These are phyloP conservation scores for Heliconius hortense DNA, from an alignment of 2,888 invertebrate genomes.

Conservation along the genomic window DNA sequence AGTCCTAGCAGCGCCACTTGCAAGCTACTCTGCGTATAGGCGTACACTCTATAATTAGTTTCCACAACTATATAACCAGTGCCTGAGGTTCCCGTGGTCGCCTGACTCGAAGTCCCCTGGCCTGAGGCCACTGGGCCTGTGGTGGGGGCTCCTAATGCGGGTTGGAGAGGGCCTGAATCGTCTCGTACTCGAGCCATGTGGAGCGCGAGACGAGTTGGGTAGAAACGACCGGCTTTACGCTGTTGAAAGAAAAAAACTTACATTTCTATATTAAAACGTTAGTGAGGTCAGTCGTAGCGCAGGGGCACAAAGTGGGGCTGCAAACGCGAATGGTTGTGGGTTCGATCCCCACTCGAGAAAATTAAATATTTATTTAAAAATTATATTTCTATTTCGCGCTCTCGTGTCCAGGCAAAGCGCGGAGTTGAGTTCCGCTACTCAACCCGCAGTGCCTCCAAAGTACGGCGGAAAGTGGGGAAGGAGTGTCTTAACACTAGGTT, in stretches of 20 bases:
- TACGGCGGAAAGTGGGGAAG: too few species aligned
- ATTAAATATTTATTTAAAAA: too few species aligned
- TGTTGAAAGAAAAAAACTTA: slow-evolving; percentile 55
- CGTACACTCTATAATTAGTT: slow-evolving; percentile 97
- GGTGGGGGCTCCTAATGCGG: slow-evolving; percentile 58
- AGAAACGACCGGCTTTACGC: slow-evolving; percentile 95
- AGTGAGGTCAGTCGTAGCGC: too few species aligned
- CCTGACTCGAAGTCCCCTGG: not conserved
- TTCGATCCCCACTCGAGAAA: too few species aligned
- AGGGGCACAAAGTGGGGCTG: too few species aligned
- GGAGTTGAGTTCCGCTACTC: not conserved
- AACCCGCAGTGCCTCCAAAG: too few species aligned
- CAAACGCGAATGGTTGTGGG: too few species aligned
- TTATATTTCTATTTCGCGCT: not conserved
- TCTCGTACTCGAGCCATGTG: slow-evolving; percentile 86
- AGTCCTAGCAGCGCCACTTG: slow-evolving; percentile 96
- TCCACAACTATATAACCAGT: slow-evolving; percentile 95
- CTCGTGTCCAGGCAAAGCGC: not conserved
- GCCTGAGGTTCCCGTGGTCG: slow-evolving; percentile 43
- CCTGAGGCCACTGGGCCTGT: not conserved
- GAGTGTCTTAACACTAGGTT: too few species aligned
- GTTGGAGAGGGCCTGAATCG: slow-evolving; percentile 64
- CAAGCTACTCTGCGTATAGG: slow-evolving; percentile 95
- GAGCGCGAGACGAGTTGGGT: slow-evolving; percentile 95
- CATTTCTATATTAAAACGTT: not conserved